Conservation (phyloP, 2,113 vertebrate species). For the Brachionichthys hirsutus region DNA sequence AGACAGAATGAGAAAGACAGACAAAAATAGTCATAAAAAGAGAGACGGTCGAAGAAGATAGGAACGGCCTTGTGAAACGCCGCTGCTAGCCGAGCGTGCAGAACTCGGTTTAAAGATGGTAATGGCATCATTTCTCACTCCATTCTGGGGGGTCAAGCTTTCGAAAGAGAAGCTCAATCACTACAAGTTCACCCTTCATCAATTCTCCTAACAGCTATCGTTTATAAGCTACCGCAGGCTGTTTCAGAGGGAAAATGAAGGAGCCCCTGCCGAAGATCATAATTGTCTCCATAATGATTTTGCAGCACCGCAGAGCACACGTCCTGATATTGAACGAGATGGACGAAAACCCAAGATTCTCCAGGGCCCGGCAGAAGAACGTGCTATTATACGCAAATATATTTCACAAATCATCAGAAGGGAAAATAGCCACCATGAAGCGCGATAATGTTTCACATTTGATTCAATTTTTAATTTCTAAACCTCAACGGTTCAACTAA, state of each 20-base stretch:
- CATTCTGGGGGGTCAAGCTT: constrained; percentile 38
- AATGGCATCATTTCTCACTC: constrained; percentile 31
- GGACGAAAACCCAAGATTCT: too few species aligned
- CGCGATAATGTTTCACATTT: neutral
- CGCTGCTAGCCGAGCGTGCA: constrained; percentile 6
- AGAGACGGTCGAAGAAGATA: neutral
- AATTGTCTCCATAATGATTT: constrained; percentile 1
- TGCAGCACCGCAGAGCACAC: neutral
- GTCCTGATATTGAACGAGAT: neutral
- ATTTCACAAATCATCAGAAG: neutral
- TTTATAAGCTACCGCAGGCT: constrained; percentile 14
- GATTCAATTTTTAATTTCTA: neutral
- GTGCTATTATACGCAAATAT: too few species aligned
- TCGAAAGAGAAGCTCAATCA: constrained; percentile 38
- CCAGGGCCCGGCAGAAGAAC: too few species aligned
- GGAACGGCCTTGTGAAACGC: constrained; percentile 15
- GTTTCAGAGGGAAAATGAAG: neutral
- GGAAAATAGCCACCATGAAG: neutral
- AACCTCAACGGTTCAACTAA: neutral
- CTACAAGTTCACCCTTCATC: constrained; percentile 40
- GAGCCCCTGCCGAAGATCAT: neutral
- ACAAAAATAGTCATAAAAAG: constrained; percentile 10
- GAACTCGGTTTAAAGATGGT: constrained; percentile 19
- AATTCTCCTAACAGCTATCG: constrained; percentile 16
- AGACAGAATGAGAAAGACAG: constrained; percentile 35